Percentiles rank a stretch among this genome's conserved stretches.
Evolutionary conservation across 2,888 invertebrate species (phyloP).

Genomic region (Mimumesa dahlbomi): DNA sequence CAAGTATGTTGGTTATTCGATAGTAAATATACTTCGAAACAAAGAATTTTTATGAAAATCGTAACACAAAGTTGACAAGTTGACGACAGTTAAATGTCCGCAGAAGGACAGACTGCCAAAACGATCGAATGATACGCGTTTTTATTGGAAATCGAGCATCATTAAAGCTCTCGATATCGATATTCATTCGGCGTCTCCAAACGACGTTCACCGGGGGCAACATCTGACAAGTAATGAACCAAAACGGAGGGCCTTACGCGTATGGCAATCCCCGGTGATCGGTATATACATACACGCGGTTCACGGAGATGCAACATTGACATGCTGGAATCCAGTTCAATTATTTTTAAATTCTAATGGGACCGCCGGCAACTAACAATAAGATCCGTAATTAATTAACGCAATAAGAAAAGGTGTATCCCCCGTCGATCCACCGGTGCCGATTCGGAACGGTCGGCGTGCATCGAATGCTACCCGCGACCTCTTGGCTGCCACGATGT

Average conservation of each 20-base stretch:
- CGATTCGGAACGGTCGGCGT: constrained; percentile 21
- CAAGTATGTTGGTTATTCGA: too few species aligned
- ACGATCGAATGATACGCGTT: too few species aligned
- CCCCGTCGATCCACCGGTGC: constrained; percentile 2
- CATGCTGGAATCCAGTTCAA: constrained; percentile 66
- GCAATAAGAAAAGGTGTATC: constrained; percentile 49
- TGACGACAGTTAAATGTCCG: too few species aligned
- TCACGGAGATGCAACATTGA: constrained; percentile 40
- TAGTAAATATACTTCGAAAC: too few species aligned
- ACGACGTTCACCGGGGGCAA: too few species aligned
- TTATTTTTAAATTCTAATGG: constrained; percentile 64
- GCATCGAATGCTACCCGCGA: constrained; percentile 46
- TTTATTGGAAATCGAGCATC: too few species aligned
- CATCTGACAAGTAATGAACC: not conserved
- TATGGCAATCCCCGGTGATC: not conserved
- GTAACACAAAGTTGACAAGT: too few species aligned
- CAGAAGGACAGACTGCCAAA: too few species aligned
- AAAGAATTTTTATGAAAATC: too few species aligned
- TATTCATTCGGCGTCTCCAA: too few species aligned
- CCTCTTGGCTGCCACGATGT: constrained; percentile 34
- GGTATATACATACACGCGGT: constrained; percentile 1
- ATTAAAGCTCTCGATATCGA: too few species aligned
- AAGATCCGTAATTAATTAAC: constrained; percentile 63
- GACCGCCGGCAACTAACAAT: constrained; percentile 48
- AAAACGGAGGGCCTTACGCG: constrained; percentile 3